Conservation (phyloP, 2,797 vertebrate species). For the Thunnus albacares region DNA sequence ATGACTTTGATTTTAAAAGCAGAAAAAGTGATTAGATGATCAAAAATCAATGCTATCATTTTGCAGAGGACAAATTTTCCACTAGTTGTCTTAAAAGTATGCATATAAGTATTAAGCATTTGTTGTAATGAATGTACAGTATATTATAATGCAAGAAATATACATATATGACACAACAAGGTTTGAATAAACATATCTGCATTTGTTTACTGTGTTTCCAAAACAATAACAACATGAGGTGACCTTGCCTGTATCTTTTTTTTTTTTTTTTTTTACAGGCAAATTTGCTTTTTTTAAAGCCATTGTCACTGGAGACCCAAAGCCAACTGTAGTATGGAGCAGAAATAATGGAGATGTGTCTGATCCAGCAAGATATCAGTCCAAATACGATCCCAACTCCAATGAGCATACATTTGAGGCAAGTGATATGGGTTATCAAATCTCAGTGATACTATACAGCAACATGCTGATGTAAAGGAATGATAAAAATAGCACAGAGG, state of each 20-base stretch:
- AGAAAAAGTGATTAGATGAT: background rate
- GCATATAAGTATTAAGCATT: background rate
- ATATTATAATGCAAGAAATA: background rate
- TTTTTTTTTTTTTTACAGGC: slow-evolving; percentile 74
- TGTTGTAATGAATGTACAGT: too few species aligned
- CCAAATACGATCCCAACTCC: slow-evolving; percentile 74
- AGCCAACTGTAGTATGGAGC: slow-evolving; percentile 85
- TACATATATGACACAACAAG: background rate
- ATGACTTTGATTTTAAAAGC: slow-evolving; percentile 13
- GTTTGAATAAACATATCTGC: background rate
- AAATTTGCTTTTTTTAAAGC: slow-evolving; percentile 91
- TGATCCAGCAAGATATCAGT: slow-evolving; percentile 85
- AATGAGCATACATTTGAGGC: slow-evolving; percentile 89
- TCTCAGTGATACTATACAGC: slow-evolving; percentile 23
- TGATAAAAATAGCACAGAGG: slow-evolving; percentile 25
- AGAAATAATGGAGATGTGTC: slow-evolving; percentile 83
- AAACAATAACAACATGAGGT: background rate
- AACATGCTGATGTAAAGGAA: slow-evolving; percentile 30
- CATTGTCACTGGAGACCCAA: slow-evolving; percentile 87
- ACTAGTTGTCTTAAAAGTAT: background rate
- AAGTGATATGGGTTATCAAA: slow-evolving; percentile 64
- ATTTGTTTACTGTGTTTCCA: background rate
- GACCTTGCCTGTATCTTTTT: background rate
- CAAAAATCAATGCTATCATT: slow-evolving; percentile 2
- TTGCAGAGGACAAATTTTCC: background rate